Percentiles rank a stretch among this genome's conserved stretches.
Conservation (phyloP, 2,113 vertebrate species). For the Hippolais icterina region DNA sequence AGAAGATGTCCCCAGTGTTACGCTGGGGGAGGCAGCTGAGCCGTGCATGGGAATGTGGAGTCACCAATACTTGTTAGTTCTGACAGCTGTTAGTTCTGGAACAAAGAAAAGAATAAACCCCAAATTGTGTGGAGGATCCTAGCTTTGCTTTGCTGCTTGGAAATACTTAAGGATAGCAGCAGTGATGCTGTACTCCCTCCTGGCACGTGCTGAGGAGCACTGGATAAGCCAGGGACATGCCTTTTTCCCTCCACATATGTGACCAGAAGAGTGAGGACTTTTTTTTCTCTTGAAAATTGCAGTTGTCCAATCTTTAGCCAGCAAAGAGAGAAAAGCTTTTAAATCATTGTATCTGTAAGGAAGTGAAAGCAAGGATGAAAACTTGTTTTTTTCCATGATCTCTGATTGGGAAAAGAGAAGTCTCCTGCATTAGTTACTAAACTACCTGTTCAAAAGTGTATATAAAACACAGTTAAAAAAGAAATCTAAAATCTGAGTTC, state of each 20-base stretch:
- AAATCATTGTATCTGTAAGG: not conserved
- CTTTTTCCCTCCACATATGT: not conserved
- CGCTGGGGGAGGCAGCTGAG: accelerated
- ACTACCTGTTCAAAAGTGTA: not conserved
- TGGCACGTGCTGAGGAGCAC: accelerated
- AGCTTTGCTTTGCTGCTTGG: not conserved
- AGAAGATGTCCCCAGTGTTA: not conserved
- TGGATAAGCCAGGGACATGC: not conserved
- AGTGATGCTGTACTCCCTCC: accelerated
- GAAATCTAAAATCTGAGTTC: not conserved
- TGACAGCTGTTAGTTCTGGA: not conserved
- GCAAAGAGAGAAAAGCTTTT: not conserved
- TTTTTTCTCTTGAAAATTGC: not conserved
- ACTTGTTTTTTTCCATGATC: accelerated
- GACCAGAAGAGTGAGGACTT: not conserved
- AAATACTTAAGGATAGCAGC: not conserved
- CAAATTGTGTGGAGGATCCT: accelerated
- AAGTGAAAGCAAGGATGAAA: not conserved
- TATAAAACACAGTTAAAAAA: not conserved
- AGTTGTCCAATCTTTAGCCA: not conserved
- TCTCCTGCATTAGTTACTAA: not conserved
- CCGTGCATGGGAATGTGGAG: accelerated
- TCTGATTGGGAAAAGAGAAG: not conserved
- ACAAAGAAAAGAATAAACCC: not conserved
- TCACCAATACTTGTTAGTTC: not conserved